Evolutionary conservation across 2,888 invertebrate genomes (phyloP).

Genomic region (Aphodius granarius): DNA sequence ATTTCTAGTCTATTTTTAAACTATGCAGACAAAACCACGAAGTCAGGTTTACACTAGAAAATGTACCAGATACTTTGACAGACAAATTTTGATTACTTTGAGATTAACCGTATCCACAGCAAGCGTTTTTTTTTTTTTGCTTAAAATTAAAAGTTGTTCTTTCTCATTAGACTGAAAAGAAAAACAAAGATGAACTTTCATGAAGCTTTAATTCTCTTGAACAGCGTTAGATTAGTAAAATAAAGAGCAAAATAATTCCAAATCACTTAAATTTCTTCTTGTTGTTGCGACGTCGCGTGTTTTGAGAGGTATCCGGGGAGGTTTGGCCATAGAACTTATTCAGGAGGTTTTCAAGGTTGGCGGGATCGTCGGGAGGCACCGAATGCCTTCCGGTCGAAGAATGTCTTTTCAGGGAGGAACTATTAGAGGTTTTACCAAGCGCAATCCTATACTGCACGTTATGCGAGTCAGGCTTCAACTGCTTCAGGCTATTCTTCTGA

Average conservation of each 20-base stretch:
- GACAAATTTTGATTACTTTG: no score
- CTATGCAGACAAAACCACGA: no score
- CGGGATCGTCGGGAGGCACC: conserved; percentile 65
- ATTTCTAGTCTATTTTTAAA: no score
- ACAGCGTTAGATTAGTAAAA: conserved; percentile 15
- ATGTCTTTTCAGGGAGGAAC: conserved; percentile 42
- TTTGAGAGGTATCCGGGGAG: conserved; percentile 50
- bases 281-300: conserved; percentile 42
- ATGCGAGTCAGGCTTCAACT: conserved; percentile 88
- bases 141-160: not conserved
- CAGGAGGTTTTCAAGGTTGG: conserved; percentile 80
- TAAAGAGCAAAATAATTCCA: conserved; percentile 14
- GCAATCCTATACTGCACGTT: conserved; percentile 88
- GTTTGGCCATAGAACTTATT: conserved; percentile 77
- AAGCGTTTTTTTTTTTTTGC: not conserved
- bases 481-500: conserved; percentile 77
- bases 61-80: no score
- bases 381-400: conserved; percentile 34
- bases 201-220: conserved; percentile 11
- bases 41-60: no score
- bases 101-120: no score
- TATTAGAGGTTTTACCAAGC: conserved; percentile 66
- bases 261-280: conserved; percentile 33
- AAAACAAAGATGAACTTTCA: not conserved
- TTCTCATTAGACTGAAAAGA: not conserved